Conservation (phyloP, 2,797 vertebrate genomes). For the Jordanella pulchra region DNA sequence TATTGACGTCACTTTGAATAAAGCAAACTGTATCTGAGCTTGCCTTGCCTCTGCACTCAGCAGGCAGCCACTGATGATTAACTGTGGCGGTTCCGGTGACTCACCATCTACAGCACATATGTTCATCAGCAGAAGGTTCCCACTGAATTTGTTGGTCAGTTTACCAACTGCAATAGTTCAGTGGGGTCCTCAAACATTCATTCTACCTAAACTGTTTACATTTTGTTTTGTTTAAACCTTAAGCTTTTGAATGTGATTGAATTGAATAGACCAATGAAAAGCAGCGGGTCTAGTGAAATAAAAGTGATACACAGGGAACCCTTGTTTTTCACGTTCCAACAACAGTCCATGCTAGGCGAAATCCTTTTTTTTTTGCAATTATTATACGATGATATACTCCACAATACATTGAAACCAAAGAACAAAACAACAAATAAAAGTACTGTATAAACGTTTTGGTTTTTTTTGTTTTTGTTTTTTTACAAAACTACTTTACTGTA, state of each 20-base stretch:
- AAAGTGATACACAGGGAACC: too few species aligned
- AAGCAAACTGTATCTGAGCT: conserved; percentile 14
- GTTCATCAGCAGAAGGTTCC: conserved; percentile 52
- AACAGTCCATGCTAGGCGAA: too few species aligned
- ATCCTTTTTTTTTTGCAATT: too few species aligned
- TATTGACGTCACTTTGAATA: conserved; percentile 10
- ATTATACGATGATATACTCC: too few species aligned
- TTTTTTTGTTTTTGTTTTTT: too few species aligned
- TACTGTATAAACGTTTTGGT: too few species aligned
- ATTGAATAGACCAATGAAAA: background rate
- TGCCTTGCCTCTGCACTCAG: conserved; percentile 35
- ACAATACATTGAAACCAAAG: too few species aligned
- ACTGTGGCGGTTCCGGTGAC: conserved; percentile 43
- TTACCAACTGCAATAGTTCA: conserved; percentile 30
- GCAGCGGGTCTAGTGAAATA: background rate
- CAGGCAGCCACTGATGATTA: conserved; percentile 40
- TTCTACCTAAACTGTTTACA: background rate
- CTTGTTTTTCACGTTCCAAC: too few species aligned
- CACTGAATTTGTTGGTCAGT: conserved; percentile 19
- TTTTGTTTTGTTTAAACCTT: background rate
- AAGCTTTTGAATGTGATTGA: background rate
- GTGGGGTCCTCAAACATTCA: background rate
- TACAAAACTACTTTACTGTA: too few species aligned
- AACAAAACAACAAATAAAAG: too few species aligned
- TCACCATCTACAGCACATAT: conserved; percentile 45